Percentiles rank a stretch among this genome's conserved stretches.
phyloP scores from a whole-genome alignment of 2,113 vertebrate genomes.

The Chamaea fasciata region DNA sequence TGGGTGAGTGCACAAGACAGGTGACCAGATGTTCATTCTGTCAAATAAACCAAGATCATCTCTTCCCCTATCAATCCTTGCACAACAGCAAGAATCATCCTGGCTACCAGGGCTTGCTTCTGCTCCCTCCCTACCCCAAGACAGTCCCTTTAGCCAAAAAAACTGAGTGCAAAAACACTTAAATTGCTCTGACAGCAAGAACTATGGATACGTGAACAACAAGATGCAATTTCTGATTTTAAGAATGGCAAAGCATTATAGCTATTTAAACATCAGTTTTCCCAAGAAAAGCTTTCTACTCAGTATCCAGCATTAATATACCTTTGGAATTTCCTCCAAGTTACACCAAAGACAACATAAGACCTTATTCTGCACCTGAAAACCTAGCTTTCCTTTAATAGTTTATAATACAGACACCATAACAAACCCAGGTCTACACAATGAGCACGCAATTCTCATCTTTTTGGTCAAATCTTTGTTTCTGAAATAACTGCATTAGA shows the following conservation, averaged over 20 bases:
- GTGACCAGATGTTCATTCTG: not conserved
- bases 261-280: not conserved
- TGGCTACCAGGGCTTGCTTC: not conserved
- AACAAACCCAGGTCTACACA: not conserved
- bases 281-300: not conserved
- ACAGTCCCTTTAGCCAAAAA: not conserved
- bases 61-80: not conserved
- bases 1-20: not conserved
- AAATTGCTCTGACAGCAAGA: not conserved
- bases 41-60: not conserved
- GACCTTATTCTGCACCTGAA: not conserved
- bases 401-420: not conserved
- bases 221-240: not conserved
- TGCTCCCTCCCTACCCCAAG: not conserved
- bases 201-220: not conserved
- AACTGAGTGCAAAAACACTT: not conserved
- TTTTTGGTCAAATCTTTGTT: not conserved
- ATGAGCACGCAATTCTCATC: fast-evolving
- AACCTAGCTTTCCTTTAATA: not conserved
- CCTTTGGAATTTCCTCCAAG: not conserved
- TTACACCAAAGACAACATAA: not conserved
- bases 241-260: not conserved
- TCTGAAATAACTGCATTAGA: not conserved
- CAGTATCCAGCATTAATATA: not conserved
- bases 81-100: not conserved